phyloP scores from a whole-genome alignment of 2,797 vertebrate species.

The Danio tinwini region DNA sequence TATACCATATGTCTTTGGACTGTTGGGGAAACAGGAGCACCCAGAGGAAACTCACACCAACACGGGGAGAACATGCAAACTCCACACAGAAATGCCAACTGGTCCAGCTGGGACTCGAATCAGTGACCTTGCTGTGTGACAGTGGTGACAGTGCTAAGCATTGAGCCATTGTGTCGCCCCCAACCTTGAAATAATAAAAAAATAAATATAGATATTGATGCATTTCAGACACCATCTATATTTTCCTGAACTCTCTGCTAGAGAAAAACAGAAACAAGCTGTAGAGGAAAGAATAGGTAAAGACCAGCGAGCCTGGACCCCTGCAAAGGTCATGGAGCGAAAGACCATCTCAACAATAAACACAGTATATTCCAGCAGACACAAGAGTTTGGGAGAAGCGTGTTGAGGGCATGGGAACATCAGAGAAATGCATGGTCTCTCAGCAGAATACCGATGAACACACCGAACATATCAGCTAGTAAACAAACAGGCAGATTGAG shows the following conservation, averaged over 20 bases:
- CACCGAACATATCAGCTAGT: neutral
- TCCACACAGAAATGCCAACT: no score
- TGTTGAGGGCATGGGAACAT: slow-evolving; percentile 19
- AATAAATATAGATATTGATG: neutral
- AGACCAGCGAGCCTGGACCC: neutral
- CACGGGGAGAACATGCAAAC: no score
- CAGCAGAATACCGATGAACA: slow-evolving; percentile 16
- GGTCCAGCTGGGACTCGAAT: no score
- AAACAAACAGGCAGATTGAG: slow-evolving; percentile 24
- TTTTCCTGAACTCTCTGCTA: neutral
- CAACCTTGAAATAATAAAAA: no score
- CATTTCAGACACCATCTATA: neutral
- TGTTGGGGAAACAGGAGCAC: no score
- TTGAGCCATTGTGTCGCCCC: no score
- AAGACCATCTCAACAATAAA: slow-evolving; percentile 21
- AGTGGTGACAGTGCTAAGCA: no score
- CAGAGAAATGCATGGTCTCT: slow-evolving; percentile 3
- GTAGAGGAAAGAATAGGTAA: slow-evolving; percentile 5
- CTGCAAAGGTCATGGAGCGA: slow-evolving; percentile 25
- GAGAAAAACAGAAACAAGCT: slow-evolving; percentile 7
- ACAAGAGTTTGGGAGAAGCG: slow-evolving; percentile 31
- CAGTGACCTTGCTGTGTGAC: no score
- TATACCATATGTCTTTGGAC: no score
- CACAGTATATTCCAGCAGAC: neutral
- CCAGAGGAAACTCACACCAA: no score